A percentile compares a stretch with the other conserved stretches of the same genome.
Evolutionary conservation across 2,797 vertebrate species (phyloP).

Genomic region (Siniperca scherzeri): DNA sequence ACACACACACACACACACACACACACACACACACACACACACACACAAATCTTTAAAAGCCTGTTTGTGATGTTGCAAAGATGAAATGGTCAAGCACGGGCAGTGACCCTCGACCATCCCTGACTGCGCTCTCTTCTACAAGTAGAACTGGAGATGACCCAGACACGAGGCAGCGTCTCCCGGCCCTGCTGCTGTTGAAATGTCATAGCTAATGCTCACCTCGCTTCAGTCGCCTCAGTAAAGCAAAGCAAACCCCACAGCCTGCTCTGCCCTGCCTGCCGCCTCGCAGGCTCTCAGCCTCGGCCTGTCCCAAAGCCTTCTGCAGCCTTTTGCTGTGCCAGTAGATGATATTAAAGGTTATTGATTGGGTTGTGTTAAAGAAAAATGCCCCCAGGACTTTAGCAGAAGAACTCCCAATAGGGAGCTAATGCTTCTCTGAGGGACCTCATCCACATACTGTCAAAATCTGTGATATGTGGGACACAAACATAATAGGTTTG

Average conservation of each 20-base stretch:
- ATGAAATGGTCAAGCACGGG: slow-evolving; percentile 57
- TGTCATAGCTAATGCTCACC: slow-evolving; percentile 63
- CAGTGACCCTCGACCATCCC: slow-evolving; percentile 63
- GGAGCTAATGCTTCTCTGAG: slow-evolving; percentile 71
- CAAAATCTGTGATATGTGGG: slow-evolving; percentile 68
- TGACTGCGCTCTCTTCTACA: slow-evolving; percentile 24
- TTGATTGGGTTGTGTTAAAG: slow-evolving; percentile 72
- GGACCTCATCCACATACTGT: slow-evolving; percentile 72
- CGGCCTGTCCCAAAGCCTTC: slow-evolving; percentile 31
- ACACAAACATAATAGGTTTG: slow-evolving; percentile 63
- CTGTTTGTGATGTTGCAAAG: slow-evolving; percentile 46
- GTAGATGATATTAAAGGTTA: slow-evolving; percentile 69
- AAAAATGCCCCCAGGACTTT: slow-evolving; percentile 65
- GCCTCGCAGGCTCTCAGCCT: slow-evolving; percentile 17
- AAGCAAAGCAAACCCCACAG: slow-evolving; percentile 26
- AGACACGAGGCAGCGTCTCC: slow-evolving; percentile 14
- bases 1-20: slow-evolving; percentile 17
- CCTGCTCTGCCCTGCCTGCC: slow-evolving; percentile 31
- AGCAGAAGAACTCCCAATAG: slow-evolving; percentile 67
- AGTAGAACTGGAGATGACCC: slow-evolving; percentile 27
- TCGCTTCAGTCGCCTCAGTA: slow-evolving; percentile 41
- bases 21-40: neutral
- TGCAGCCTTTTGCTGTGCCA: slow-evolving; percentile 34
- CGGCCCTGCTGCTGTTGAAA: slow-evolving; percentile 49
- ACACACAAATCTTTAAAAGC: slow-evolving; percentile 39